Percentiles rank a stretch among this genome's conserved stretches.
Conservation (phyloP, 2,113 vertebrate species). For the Hypomesus transpacificus region DNA sequence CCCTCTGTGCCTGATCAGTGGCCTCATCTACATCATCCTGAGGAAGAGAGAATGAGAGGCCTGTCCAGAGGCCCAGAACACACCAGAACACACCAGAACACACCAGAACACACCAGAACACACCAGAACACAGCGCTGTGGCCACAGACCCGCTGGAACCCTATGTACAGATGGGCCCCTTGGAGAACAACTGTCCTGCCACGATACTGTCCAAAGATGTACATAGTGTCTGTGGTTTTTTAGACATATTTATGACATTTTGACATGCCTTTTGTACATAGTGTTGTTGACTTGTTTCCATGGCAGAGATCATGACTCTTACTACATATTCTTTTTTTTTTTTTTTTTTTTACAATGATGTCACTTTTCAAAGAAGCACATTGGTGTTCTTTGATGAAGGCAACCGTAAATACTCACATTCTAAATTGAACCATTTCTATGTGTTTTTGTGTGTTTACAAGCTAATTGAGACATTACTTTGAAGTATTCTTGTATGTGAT, state of each 20-base stretch:
- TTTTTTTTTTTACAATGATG: too few relatives aligned
- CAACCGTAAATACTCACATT: slow-evolving; percentile 33
- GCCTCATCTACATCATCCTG: slow-evolving; percentile 89
- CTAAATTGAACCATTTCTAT: slow-evolving; percentile 34
- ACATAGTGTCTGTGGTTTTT: slow-evolving; percentile 75
- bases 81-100: slow-evolving; percentile 34
- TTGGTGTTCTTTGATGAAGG: slow-evolving; percentile 39
- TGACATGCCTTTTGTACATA: slow-evolving; percentile 97
- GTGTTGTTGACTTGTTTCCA: slow-evolving; percentile 72
- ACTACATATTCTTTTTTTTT: slow-evolving; percentile 60
- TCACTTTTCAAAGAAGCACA: neutral
- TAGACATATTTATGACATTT: slow-evolving; percentile 78
- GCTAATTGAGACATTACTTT: slow-evolving; percentile 41
- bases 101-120: slow-evolving; percentile 30
- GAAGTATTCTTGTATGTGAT: slow-evolving; percentile 62
- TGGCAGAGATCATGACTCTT: slow-evolving; percentile 63
- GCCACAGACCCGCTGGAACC: slow-evolving; percentile 54
- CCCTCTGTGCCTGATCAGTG: slow-evolving; percentile 87
- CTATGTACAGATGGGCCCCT: slow-evolving; percentile 18
- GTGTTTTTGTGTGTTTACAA: slow-evolving; percentile 43
- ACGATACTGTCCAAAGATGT: slow-evolving; percentile 64
- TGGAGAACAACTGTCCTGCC: slow-evolving; percentile 41
- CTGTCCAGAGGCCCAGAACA: slow-evolving; percentile 15
- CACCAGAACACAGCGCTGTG: slow-evolving; percentile 60
- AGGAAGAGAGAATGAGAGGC: slow-evolving; percentile 86